Conservation (phyloP, 1,140 invertebrate genomes). For the Aphelenchoides fujianensis region DNA sequence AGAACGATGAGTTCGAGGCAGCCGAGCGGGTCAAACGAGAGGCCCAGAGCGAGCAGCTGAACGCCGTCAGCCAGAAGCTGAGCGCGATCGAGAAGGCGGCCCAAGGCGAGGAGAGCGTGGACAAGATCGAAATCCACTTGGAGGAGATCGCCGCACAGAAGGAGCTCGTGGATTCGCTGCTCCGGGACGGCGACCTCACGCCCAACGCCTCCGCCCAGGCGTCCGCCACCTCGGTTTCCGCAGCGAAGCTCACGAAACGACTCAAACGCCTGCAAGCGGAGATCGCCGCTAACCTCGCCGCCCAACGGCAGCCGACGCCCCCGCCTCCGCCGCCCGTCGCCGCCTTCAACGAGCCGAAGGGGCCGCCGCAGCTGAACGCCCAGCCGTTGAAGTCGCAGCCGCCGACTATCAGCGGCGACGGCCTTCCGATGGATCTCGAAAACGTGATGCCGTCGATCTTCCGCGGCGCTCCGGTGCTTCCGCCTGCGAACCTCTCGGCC, state of each 20-base stretch:
- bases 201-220: not conserved
- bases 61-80: not conserved
- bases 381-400: no score
- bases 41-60: not conserved
- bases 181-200: not conserved
- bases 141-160: not conserved
- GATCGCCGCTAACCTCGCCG: not conserved
- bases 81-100: not conserved
- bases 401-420: no score
- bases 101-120: slow-evolving; percentile 1
- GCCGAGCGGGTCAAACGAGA: slow-evolving; percentile 10
- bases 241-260: not conserved
- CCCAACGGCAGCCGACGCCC: not conserved
- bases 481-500: not conserved
- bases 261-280: not conserved
- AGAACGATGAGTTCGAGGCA: not conserved
- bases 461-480: not conserved
- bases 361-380: not conserved
- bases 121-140: not conserved
- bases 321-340: not conserved
- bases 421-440: not conserved
- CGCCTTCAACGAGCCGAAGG: not conserved
- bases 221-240: not conserved
- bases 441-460: slow-evolving; percentile 5
- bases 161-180: not conserved